Evolutionary conservation across 1,140 invertebrate species (phyloP), one percentile per base, ranked within the genome.

Genomic region (Diorhabda sublineata): DNA sequence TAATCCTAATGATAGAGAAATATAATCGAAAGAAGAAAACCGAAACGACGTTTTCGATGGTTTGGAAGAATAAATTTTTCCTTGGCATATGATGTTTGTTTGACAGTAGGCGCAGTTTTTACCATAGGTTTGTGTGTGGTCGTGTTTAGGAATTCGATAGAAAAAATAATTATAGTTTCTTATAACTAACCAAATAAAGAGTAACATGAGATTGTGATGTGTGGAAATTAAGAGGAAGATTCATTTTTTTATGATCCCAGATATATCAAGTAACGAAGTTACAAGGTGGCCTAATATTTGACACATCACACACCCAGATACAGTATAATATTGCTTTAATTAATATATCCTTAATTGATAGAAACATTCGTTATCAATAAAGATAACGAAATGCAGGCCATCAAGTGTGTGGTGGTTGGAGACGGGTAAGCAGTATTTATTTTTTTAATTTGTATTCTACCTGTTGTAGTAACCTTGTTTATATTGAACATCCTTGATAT

Each of bases 401-500:
- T 96, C 80, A 96, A 97, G 84, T 96, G 95, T 87, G 95, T 96
- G 75, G 94, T 97, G 72, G 94, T 97, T 73, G 94, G 94, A 70
- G 95, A 96, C 83, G 94, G 94, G 91, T 94, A 84, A 88, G 90
- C 89, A 61, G 42, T 44, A 42, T 42, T 43, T 62, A 45, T 52
- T 6, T 52, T 8, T 52, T 52, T 52, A 8, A 52, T 52, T n/a
- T 52, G 4, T 52, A 52, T 52, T 3, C 2, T n/a, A 52, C 26
- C 26, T 26, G 26, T 26, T 26, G 26, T 26, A 26, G 26, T 26
- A 26, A 26, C 26, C 26, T 26, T 26, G 26, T 26, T 26, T 26
- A 26, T 26, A 26, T 26, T 26, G 26, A 26, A 26, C 26, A 26
- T 26, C 26, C 26, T 26, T 26, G 26, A 26, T 26, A 26, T 26